These are phyloP conservation scores for Chlorospingus flavigularis DNA, from an alignment of 2,797 vertebrate species.

Conservation along the genomic window DNA sequence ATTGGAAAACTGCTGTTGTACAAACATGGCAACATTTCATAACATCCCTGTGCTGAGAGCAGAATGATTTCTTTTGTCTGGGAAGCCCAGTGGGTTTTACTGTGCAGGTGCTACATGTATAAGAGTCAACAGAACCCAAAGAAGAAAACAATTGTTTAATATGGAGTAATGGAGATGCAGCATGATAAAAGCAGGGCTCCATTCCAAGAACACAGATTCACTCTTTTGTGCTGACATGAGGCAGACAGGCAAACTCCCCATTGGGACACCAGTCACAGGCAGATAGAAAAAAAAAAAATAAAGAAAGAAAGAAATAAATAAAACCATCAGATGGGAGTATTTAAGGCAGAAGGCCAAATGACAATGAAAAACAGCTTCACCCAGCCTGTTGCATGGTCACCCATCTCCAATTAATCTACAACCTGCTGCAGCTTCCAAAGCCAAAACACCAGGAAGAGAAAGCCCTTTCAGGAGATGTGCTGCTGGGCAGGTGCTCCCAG, in stretches of 20 bases:
- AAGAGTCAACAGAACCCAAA: background rate
- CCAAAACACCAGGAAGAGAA: background rate
- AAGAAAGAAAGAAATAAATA: background rate
- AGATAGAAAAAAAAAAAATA: background rate
- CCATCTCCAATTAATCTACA: background rate
- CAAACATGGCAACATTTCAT: background rate
- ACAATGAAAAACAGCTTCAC: background rate
- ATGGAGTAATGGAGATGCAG: background rate
- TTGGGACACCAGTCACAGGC: background rate
- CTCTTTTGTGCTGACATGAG: background rate
- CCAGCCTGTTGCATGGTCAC: background rate
- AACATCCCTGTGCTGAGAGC: background rate
- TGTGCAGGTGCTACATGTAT: background rate
- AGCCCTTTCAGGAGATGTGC: background rate
- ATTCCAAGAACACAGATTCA: background rate
- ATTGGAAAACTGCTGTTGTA: background rate
- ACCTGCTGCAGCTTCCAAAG: conserved; percentile 19
- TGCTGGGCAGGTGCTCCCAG: background rate
- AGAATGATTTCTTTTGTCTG: background rate
- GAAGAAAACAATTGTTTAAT: background rate
- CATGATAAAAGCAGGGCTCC: background rate
- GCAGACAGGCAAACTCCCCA: background rate
- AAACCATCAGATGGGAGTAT: background rate
- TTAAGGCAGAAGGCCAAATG: conserved; percentile 16
- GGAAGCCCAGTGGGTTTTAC: background rate